phyloP scores from a whole-genome alignment of 2,888 invertebrate genomes.

The Crepidodera aurea region DNA sequence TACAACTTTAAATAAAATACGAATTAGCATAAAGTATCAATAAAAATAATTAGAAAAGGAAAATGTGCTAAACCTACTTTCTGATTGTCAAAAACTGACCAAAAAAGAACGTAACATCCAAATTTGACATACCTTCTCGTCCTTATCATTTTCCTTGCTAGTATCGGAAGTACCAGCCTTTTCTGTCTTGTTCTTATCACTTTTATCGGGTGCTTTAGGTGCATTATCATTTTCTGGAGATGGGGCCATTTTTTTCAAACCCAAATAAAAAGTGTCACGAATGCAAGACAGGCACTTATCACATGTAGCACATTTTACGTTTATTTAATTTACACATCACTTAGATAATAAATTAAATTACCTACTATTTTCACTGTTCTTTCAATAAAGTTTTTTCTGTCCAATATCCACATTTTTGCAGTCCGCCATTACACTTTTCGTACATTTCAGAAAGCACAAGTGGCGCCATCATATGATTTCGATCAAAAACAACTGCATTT shows the following conservation, averaged over 20 bases:
- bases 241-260: conserved; percentile 70
- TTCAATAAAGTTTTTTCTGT: conserved; percentile 46
- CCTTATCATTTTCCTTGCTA: conserved; percentile 50
- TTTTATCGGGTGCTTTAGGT: conserved; percentile 79
- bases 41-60: conserved; percentile 5
- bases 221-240: conserved; percentile 80
- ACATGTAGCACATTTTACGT: conserved; percentile 35
- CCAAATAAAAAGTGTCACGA: conserved; percentile 39
- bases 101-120: conserved; percentile 19
- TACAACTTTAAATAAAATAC: background rate
- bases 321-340: conserved; percentile 32
- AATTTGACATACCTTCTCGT: conserved; percentile 48
- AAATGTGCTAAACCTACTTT: conserved; percentile 11
- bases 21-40: background rate
- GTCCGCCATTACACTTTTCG: conserved; percentile 54
- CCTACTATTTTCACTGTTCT: conserved; percentile 29
- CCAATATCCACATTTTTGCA: conserved; percentile 56
- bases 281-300: conserved; percentile 37
- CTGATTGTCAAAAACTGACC: conserved; percentile 14
- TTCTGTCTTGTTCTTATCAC: conserved; percentile 64
- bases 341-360: conserved; percentile 24
- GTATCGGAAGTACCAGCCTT: conserved; percentile 62
- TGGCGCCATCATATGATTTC: conserved; percentile 34
- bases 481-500: conserved; percentile 6
- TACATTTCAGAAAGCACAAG: conserved; percentile 35